These are phyloP conservation scores for Hystrix cristata DNA, from an alignment of 2,113 vertebrate species.

Conservation along the genomic window DNA sequence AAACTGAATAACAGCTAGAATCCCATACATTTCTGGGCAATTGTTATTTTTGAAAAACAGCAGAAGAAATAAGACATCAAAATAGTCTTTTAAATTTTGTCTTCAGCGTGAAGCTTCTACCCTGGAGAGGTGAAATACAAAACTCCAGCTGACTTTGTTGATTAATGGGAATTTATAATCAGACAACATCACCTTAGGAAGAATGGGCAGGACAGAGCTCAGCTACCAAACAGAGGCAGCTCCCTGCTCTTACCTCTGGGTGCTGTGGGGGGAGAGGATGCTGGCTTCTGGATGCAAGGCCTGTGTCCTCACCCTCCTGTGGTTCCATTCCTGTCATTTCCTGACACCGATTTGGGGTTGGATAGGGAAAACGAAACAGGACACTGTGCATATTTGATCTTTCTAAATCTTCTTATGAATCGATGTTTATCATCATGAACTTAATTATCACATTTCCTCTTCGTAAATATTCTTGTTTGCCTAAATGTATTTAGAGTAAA, in stretches of 20 bases:
- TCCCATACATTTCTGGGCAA: not conserved
- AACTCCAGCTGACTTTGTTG: constrained; percentile 56
- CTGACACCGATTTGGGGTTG: not conserved
- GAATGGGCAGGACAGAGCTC: not conserved
- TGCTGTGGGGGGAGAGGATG: rapidly evolving
- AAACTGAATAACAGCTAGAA: constrained; percentile 13
- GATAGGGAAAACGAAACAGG: not conserved
- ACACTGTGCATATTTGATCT: not conserved
- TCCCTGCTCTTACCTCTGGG: not conserved
- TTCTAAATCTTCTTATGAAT: not conserved
- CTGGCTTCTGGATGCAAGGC: not conserved
- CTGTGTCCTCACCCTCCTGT: not conserved
- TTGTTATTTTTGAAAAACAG: constrained; percentile 49
- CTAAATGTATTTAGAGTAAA: not conserved
- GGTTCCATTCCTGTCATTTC: not conserved
- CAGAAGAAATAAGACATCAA: constrained; percentile 33
- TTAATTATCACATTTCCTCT: not conserved
- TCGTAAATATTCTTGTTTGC: not conserved
- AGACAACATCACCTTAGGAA: not conserved
- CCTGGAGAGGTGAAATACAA: not conserved
- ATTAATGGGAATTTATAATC: constrained; percentile 56
- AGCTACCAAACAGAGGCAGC: too few species aligned
- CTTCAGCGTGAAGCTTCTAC: constrained; percentile 10
- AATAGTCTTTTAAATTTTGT: constrained; percentile 54
- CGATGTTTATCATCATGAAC: not conserved